Conservation (phyloP, 1,140 invertebrate species). For the Heliconius hewitsoni region DNA sequence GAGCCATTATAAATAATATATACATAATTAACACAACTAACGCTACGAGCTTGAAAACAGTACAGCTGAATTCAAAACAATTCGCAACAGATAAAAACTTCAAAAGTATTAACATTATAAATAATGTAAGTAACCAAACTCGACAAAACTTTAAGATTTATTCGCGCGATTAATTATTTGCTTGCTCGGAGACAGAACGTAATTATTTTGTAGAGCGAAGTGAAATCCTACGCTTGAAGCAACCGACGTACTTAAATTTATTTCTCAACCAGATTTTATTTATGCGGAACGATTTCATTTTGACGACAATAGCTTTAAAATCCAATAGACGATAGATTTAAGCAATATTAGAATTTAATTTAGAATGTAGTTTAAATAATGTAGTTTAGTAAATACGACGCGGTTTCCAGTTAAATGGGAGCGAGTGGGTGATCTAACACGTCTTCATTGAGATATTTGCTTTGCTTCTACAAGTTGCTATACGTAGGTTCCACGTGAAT, state of each 20-base stretch:
- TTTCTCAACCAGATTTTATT: constrained; percentile 50
- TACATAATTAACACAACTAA: background rate
- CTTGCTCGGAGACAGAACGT: constrained; percentile 60
- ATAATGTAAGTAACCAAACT: constrained; percentile 62
- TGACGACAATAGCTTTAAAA: constrained; percentile 48
- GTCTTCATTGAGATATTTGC: background rate
- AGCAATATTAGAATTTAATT: constrained; percentile 37
- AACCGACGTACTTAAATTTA: constrained; percentile 55
- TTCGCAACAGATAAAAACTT: constrained; percentile 38
- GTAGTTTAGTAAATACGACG: background rate
- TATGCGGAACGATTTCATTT: constrained; percentile 49
- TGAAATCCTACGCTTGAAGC: constrained; percentile 61
- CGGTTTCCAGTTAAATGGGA: constrained; percentile 15
- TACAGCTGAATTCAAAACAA: constrained; percentile 18
- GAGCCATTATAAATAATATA: too few species aligned
- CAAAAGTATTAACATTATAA: constrained; percentile 57
- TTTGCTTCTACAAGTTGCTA: background rate
- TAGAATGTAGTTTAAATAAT: background rate
- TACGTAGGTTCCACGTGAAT: too few species aligned
- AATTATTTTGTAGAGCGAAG: constrained; percentile 67
- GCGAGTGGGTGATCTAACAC: constrained; percentile 1
- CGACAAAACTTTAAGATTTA: constrained; percentile 70
- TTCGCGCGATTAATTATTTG: constrained; percentile 68
- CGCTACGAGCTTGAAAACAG: background rate
- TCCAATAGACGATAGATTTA: constrained; percentile 35